Percentiles rank a stretch among this genome's conserved stretches.
Evolutionary conservation across 1,140 invertebrate genomes (phyloP).

Genomic region (Heliothis virescens): DNA sequence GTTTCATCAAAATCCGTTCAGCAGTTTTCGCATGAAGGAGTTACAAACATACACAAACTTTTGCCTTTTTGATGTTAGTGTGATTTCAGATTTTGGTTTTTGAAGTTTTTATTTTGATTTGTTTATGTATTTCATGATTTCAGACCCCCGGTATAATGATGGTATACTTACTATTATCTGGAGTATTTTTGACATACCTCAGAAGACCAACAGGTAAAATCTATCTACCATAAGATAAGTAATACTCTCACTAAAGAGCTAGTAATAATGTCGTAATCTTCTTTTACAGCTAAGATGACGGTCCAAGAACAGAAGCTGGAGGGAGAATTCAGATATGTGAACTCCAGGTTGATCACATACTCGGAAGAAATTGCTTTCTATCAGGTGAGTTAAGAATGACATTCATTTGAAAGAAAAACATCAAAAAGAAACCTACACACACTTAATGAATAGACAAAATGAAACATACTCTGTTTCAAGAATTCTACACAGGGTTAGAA

Average conservation of each 20-base stretch:
- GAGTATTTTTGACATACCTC: conserved; percentile 92
- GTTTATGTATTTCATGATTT: conserved; percentile 62
- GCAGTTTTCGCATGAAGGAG: not conserved
- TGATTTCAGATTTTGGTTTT: not conserved
- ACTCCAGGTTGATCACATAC: conserved; percentile 98
- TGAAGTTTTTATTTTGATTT: not conserved
- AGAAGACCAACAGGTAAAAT: conserved; percentile 92
- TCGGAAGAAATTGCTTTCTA: conserved; percentile 99
- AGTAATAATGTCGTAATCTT: conserved; percentile 37
- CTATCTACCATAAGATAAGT: too few species aligned
- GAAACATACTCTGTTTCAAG: too few species aligned
- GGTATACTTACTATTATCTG: conserved; percentile 94
- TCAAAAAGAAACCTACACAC: too few species aligned
- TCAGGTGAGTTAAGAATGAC: conserved; percentile 74
- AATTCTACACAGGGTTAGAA: too few species aligned
- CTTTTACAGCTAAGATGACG: conserved; percentile 90
- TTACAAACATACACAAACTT: not conserved
- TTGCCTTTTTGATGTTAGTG: not conserved
- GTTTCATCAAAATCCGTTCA: too few species aligned
- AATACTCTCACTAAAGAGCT: too few species aligned
- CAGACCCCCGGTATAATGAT: conserved; percentile 96
- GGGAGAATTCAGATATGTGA: conserved; percentile 98
- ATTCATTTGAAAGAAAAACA: not conserved
- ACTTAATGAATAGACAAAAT: too few species aligned
- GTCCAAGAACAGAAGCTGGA: conserved; percentile 98